Percentiles rank a stretch among this genome's conserved stretches.
phyloP scores from a whole-genome alignment of 1,140 invertebrate genomes.

The Drosophila nasuta region DNA sequence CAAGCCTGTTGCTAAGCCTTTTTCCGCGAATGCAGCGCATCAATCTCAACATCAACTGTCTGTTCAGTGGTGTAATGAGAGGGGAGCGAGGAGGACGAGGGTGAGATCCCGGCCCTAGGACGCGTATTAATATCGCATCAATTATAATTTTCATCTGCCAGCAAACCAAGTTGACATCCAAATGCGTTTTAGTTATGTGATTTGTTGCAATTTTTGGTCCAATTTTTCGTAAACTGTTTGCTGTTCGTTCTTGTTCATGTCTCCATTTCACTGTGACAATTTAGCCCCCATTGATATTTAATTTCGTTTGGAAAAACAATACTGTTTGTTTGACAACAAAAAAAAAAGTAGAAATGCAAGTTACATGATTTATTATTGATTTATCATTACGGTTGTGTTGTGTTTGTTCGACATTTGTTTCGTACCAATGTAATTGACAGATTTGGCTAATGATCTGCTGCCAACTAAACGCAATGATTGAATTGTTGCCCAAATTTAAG shows the following conservation, averaged over 20 bases:
- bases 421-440: slow-evolving; percentile 42
- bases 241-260: slow-evolving; percentile 6
- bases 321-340: background rate
- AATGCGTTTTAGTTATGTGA: slow-evolving; percentile 63
- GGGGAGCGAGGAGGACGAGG: background rate
- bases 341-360: slow-evolving; percentile 2
- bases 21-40: slow-evolving; percentile 76
- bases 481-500: too few species aligned
- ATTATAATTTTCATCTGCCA: slow-evolving; percentile 73
- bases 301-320: slow-evolving; percentile 39
- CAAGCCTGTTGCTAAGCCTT: slow-evolving; percentile 56
- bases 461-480: background rate
- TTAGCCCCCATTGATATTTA: slow-evolving; percentile 51
- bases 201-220: slow-evolving; percentile 58
- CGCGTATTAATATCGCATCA: slow-evolving; percentile 80
- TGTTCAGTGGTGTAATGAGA: slow-evolving; percentile 7
- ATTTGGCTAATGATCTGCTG: slow-evolving; percentile 64
- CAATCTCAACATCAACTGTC: slow-evolving; percentile 73
- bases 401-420: slow-evolving; percentile 46
- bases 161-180: slow-evolving; percentile 58
- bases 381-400: slow-evolving; percentile 60
- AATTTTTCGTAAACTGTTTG: background rate
- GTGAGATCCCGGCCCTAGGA: slow-evolving; percentile 26
- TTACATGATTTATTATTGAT: slow-evolving; percentile 62
- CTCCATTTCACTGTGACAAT: slow-evolving; percentile 51